Percentiles rank a stretch among this genome's conserved stretches.
Conservation (phyloP, 2,797 vertebrate genomes). For the Crypturellus tataupa region DNA sequence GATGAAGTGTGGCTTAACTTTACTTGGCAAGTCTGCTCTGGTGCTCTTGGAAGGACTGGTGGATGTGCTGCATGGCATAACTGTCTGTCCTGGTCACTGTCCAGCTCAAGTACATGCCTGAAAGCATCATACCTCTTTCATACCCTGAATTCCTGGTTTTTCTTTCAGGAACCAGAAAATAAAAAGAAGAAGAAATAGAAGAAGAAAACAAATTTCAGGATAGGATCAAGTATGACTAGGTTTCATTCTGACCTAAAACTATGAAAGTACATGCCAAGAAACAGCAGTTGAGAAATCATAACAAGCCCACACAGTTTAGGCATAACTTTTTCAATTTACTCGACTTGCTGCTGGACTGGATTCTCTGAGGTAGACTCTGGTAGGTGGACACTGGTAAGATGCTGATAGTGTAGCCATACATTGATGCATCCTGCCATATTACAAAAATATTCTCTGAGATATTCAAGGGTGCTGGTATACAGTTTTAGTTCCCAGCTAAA, state of each 20-base stretch:
- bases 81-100: not conserved
- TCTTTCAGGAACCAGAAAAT: not conserved
- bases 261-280: not conserved
- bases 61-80: not conserved
- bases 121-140: not conserved
- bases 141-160: not conserved
- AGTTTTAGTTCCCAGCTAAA: not conserved
- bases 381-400: not conserved
- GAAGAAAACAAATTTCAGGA: not conserved
- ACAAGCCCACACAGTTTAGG: rapidly evolving
- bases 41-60: not conserved
- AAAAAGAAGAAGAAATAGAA: not conserved
- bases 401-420: not conserved
- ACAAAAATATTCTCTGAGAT: not conserved
- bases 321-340: not conserved
- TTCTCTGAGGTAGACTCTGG: not conserved
- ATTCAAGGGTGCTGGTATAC: not conserved
- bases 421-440: not conserved
- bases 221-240: not conserved
- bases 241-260: not conserved
- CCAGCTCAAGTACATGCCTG: not conserved
- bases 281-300: not conserved
- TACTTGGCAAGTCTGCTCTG: not conserved
- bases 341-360: not conserved
- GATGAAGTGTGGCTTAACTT: not conserved